phyloP scores from a whole-genome alignment of 2,113 vertebrate genomes.

The Paramormyrops kingsleyae region DNA sequence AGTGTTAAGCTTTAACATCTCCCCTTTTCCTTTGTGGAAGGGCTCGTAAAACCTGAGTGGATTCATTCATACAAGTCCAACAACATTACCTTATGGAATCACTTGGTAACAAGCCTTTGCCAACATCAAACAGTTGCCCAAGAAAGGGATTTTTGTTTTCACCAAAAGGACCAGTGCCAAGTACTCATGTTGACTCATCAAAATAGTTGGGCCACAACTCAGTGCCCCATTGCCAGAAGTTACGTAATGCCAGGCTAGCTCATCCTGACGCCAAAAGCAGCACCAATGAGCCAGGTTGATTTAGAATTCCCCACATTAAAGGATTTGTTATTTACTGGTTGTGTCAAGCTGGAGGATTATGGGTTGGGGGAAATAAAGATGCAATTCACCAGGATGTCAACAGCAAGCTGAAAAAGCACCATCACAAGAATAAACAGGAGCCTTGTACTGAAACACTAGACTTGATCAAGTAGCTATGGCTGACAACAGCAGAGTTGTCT shows the following conservation, averaged over 20 bases:
- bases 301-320: background rate
- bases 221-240: constrained; percentile 1
- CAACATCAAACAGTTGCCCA: background rate
- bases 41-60: background rate
- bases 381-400: constrained; percentile 35
- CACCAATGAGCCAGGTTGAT: background rate
- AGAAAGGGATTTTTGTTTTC: constrained; percentile 34
- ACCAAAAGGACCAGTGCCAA: background rate
- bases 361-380: constrained; percentile 9
- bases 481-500: background rate
- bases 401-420: constrained; percentile 29
- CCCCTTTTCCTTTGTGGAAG: background rate
- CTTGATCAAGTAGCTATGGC: background rate
- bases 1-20: background rate
- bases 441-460: background rate
- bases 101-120: background rate
- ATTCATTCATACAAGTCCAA: background rate
- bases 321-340: background rate
- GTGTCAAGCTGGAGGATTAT: background rate
- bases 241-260: background rate
- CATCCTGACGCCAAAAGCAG: background rate
- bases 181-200: constrained; percentile 3
- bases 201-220: background rate
- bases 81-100: background rate
- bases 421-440: background rate